phyloP scores from a whole-genome alignment of 2,797 vertebrate genomes.

The Cygnus olor region DNA sequence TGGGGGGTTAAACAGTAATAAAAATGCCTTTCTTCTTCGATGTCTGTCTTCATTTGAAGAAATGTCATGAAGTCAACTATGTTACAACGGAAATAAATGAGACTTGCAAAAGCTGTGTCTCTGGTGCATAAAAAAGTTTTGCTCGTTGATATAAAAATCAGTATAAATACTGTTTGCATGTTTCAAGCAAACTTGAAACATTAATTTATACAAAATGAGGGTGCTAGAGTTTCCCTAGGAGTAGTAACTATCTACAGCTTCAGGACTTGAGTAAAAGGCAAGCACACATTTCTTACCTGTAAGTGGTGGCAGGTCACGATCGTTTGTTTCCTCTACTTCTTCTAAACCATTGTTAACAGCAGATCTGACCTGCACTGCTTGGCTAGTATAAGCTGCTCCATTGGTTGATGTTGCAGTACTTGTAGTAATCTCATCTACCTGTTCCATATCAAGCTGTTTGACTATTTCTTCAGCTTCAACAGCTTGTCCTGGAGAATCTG shows the following conservation, averaged over 20 bases:
- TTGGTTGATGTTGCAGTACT: slow-evolving; percentile 85
- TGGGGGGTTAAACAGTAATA: not conserved
- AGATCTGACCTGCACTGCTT: slow-evolving; percentile 77
- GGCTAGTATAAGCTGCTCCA: slow-evolving; percentile 82
- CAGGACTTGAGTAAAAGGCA: not conserved
- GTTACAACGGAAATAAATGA: rapidly evolving
- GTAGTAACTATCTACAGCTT: not conserved
- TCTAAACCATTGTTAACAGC: slow-evolving; percentile 81
- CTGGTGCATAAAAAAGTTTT: not conserved
- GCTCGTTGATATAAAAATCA: not conserved
- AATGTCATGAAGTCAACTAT: not conserved
- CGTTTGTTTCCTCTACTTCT: slow-evolving; percentile 83
- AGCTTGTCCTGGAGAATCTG: slow-evolving; percentile 93
- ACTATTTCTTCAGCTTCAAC: slow-evolving; percentile 96
- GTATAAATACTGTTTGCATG: rapidly evolving
- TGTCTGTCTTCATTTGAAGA: not conserved
- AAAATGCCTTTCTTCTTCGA: not conserved
- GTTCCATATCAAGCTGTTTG: slow-evolving; percentile 96
- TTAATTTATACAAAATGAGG: not conserved
- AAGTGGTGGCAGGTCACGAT: slow-evolving; percentile 91
- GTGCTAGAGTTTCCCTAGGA: not conserved
- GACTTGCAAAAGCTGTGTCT: not conserved
- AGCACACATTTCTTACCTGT: slow-evolving; percentile 81
- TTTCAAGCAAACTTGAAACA: not conserved
- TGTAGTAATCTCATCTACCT: slow-evolving; percentile 90